These are phyloP conservation scores for Grammomys surdaster DNA, from an alignment of 2,113 vertebrate genomes.

Conservation along the genomic window DNA sequence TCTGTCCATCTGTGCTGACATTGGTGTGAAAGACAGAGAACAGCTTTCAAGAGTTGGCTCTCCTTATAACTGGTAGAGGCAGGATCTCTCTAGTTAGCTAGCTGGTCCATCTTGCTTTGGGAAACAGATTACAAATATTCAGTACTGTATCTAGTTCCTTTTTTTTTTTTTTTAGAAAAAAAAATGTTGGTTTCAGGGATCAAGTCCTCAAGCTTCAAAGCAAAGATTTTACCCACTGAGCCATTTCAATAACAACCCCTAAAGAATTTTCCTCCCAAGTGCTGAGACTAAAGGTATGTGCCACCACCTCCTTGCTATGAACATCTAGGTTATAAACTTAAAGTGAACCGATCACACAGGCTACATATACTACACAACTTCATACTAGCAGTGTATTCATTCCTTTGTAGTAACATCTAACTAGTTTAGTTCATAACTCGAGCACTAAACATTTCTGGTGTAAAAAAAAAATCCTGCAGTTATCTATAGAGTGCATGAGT, in stretches of 20 bases:
- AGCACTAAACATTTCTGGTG: constrained; percentile 80
- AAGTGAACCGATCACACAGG: constrained; percentile 65
- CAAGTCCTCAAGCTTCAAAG: neutral
- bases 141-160: neutral
- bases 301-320: neutral
- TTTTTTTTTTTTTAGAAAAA: neutral
- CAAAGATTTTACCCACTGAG: neutral
- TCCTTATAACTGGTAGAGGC: neutral
- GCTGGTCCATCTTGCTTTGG: neutral
- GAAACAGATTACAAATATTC: neutral
- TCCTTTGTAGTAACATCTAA: constrained; percentile 82
- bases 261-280: neutral
- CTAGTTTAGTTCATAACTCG: constrained; percentile 83
- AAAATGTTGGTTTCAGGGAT: neutral
- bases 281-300: neutral
- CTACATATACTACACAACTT: constrained; percentile 74
- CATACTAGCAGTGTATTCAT: constrained; percentile 85
- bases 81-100: neutral
- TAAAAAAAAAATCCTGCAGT: constrained; percentile 74
- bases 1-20: too few relatives aligned
- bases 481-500: constrained; percentile 48
- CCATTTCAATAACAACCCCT: too few relatives aligned
- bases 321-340: constrained; percentile 55
- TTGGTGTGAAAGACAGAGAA: neutral
- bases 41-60: neutral